Evolutionary conservation across 2,888 invertebrate genomes (phyloP).

Genomic region (Tetranychus piercei): DNA sequence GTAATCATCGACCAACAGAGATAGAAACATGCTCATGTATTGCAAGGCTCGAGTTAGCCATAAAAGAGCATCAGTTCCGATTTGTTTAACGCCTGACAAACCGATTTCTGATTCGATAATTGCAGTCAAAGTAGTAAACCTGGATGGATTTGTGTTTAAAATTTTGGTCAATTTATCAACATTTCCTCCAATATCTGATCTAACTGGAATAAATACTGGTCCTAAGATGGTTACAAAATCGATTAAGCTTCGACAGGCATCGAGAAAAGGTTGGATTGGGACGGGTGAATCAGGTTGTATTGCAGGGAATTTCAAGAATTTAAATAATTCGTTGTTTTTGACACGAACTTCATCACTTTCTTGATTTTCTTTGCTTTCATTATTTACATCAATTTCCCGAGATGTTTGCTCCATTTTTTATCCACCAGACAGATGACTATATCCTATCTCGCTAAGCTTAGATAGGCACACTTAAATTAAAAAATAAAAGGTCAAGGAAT

Average conservation of each 20-base stretch:
- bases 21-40: constrained; percentile 44
- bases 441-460: too few relatives aligned
- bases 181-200: constrained; percentile 56
- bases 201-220: constrained; percentile 51
- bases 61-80: constrained; percentile 41
- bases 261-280: constrained; percentile 43
- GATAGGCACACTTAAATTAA: too few relatives aligned
- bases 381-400: too few relatives aligned
- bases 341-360: too few relatives aligned
- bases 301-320: neutral
- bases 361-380: too few relatives aligned
- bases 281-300: constrained; percentile 29
- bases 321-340: neutral
- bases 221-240: constrained; percentile 35
- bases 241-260: constrained; percentile 35
- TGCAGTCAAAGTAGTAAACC: constrained; percentile 46
- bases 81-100: constrained; percentile 32
- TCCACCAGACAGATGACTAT: too few relatives aligned
- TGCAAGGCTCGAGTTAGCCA: constrained; percentile 56
- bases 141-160: constrained; percentile 29
- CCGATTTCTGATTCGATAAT: constrained; percentile 32
- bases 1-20: constrained; percentile 39
- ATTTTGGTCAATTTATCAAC: constrained; percentile 37
- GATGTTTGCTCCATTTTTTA: too few relatives aligned
- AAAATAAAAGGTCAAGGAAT: too few relatives aligned